Conservation (phyloP, 2,888 invertebrate species). For the Xanthorhoe spadicearia region DNA sequence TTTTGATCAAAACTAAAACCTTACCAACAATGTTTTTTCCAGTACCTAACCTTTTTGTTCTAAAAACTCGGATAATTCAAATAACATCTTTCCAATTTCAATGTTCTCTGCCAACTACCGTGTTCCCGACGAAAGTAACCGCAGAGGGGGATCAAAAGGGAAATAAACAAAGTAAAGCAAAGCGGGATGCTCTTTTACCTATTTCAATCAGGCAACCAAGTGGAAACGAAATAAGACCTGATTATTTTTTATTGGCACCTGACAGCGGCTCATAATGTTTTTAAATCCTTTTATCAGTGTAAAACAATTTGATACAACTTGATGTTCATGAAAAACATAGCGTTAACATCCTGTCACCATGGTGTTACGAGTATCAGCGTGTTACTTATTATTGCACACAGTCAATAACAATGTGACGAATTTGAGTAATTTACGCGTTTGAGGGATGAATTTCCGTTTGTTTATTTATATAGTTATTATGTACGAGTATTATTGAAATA, state of each 20-base stretch:
- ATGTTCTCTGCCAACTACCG: constrained; percentile 7
- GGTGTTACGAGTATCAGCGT: background rate
- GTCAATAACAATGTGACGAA: background rate
- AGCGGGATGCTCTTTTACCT: constrained; percentile 33
- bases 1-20: background rate
- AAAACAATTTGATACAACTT: background rate
- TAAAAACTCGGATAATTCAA: constrained; percentile 10
- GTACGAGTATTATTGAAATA: too few relatives aligned
- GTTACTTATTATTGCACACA: background rate
- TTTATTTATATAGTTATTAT: background rate
- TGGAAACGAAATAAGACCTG: constrained; percentile 48
- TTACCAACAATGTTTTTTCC: background rate
- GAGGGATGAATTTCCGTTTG: background rate
- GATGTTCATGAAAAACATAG: background rate
- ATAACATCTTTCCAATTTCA: constrained; percentile 13
- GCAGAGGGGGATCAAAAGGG: constrained; percentile 26
- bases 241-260: constrained; percentile 55
- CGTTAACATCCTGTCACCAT: background rate
- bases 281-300: constrained; percentile 10
- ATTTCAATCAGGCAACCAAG: constrained; percentile 42
- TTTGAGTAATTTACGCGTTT: background rate
- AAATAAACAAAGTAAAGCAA: constrained; percentile 36
- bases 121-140: constrained; percentile 19
- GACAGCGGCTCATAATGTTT: constrained; percentile 57
- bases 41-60: background rate